Evolutionary conservation across 2,888 invertebrate genomes (phyloP).

Genomic region (Agonopterix heracliana): DNA sequence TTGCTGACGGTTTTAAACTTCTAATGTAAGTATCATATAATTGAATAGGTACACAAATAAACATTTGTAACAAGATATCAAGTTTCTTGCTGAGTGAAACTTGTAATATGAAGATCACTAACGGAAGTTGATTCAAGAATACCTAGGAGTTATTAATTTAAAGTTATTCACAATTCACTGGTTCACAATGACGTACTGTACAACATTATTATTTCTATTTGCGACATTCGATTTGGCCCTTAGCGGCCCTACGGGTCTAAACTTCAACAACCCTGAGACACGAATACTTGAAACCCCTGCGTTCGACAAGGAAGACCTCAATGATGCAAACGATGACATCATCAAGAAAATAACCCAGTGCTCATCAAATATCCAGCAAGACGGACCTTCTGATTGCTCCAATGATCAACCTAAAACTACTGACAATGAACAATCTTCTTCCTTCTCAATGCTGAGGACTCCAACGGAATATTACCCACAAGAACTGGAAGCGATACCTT

Average conservation of each 20-base stretch:
- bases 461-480: not conserved
- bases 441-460: no score
- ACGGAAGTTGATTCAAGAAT: not conserved
- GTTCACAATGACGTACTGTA: slow-evolving; percentile 1
- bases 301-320: no score
- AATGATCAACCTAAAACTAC: no score
- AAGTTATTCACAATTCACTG: not conserved
- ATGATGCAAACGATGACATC: no score
- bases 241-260: not conserved
- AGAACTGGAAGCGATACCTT: not conserved
- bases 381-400: not conserved
- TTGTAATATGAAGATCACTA: not conserved
- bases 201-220: not conserved
- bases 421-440: no score
- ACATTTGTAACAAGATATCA: not conserved
- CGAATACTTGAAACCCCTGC: not conserved
- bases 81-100: not conserved
- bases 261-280: not conserved
- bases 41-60: not conserved
- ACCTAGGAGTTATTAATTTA: not conserved
- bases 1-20: no score
- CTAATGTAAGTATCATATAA: no score
- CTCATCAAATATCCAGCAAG: not conserved
- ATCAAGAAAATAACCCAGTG: no score
- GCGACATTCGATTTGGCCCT: not conserved